Conservation (phyloP, 1,140 invertebrate species). For the Polypedilum pembai region DNA sequence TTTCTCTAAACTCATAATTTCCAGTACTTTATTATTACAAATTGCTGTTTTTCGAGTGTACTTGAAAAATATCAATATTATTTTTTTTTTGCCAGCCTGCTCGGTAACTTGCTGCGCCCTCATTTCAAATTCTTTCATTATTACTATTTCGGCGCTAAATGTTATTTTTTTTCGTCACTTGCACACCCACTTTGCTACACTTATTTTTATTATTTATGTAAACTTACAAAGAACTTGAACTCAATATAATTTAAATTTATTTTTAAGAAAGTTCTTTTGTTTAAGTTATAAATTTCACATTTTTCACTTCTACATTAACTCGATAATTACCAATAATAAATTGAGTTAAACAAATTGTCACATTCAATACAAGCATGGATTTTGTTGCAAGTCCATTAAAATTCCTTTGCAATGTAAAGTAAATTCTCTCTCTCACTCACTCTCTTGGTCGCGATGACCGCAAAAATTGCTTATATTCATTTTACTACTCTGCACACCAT, state of each 20-base stretch:
- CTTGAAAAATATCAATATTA: too few species aligned
- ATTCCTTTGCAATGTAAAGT: not conserved
- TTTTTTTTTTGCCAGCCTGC: too few species aligned
- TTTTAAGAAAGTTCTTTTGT: not conserved
- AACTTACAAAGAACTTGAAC: slow-evolving; percentile 3
- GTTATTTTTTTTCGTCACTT: too few species aligned
- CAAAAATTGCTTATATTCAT: not conserved
- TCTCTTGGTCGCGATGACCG: not conserved
- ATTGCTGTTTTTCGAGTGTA: too few species aligned
- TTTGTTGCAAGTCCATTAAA: not conserved
- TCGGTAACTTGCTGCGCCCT: too few species aligned
- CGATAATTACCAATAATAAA: slow-evolving; percentile 2
- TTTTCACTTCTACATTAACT: not conserved
- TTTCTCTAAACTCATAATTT: too few species aligned
- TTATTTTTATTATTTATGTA: not conserved
- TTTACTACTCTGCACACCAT: too few species aligned
- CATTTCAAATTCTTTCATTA: too few species aligned
- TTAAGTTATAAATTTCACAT: too few species aligned
- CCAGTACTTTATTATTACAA: too few species aligned
- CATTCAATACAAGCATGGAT: not conserved
- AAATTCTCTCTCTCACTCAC: not conserved
- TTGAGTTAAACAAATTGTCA: not conserved
- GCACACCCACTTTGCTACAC: too few species aligned
- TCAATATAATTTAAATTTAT: not conserved
- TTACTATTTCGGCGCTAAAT: too few species aligned